Percentiles rank a stretch among this genome's conserved stretches.
phyloP scores from a whole-genome alignment of 1,140 invertebrate species.

The Drosophila pallidifrons region DNA sequence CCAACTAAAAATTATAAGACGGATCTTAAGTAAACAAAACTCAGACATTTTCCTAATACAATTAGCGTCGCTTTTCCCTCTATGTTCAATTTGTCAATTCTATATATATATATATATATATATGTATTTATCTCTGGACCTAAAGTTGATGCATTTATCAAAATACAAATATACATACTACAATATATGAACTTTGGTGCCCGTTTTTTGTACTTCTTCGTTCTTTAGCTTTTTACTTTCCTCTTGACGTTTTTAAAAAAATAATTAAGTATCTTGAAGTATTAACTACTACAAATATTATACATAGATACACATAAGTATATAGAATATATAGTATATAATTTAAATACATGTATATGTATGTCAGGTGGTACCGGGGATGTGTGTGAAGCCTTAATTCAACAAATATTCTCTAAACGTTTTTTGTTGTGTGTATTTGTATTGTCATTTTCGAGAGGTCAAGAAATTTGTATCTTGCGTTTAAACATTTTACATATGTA shows the following conservation, averaged over 20 bases:
- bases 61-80: constrained; percentile 26
- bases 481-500: constrained; percentile 31
- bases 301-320: constrained; percentile 32
- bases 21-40: not conserved
- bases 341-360: constrained; percentile 28
- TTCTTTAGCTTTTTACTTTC: constrained; percentile 4
- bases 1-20: constrained; percentile 13
- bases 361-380: constrained; percentile 58
- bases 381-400: constrained; percentile 41
- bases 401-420: constrained; percentile 21
- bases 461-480: constrained; percentile 58
- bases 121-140: constrained; percentile 26
- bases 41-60: constrained; percentile 12
- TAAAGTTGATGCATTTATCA: constrained; percentile 23
- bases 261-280: constrained; percentile 20
- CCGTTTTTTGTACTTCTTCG: constrained; percentile 9
- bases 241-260: constrained; percentile 24
- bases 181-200: constrained; percentile 13
- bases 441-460: constrained; percentile 76
- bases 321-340: constrained; percentile 30
- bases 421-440: constrained; percentile 42
- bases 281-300: constrained; percentile 55
- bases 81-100: constrained; percentile 1
- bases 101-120: constrained; percentile 10
- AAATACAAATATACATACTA: constrained; percentile 30